Conservation (phyloP, 2,113 vertebrate species). For the Centropus unirufus region DNA sequence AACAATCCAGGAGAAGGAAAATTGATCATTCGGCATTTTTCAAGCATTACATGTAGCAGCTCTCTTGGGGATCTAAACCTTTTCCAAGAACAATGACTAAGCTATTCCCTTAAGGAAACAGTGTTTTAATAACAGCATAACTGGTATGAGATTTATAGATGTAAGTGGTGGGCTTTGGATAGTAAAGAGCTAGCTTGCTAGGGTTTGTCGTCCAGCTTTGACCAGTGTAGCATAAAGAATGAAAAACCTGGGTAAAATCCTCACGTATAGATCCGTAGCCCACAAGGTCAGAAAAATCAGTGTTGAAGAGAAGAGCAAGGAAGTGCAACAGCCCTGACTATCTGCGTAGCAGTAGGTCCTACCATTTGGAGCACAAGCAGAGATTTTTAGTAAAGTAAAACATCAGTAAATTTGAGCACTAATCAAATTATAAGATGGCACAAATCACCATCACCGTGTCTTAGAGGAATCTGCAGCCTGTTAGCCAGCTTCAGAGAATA, state of each 20-base stretch:
- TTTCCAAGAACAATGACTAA: slow-evolving; percentile 32
- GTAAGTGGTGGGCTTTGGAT: not conserved
- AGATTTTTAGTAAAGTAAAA: not conserved
- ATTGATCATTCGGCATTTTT: slow-evolving; percentile 30
- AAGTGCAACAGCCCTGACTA: not conserved
- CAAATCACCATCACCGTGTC: not conserved
- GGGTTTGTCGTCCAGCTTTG: not conserved
- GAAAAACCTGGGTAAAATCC: not conserved
- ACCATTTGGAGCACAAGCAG: not conserved
- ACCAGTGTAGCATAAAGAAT: not conserved
- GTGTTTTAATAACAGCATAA: not conserved
- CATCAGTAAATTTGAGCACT: not conserved
- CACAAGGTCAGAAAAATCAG: fast-evolving
- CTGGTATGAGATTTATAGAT: not conserved
- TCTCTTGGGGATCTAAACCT: slow-evolving; percentile 16
- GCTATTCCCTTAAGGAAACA: not conserved
- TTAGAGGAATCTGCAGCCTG: not conserved
- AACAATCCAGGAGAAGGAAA: slow-evolving; percentile 20
- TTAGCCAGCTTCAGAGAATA: not conserved
- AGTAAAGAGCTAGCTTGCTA: not conserved
- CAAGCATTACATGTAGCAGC: not conserved
- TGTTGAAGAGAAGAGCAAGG: not conserved
- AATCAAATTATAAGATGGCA: not conserved
- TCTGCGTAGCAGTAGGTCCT: not conserved
- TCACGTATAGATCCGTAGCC: not conserved